phyloP scores from a whole-genome alignment of 2,113 vertebrate species.

The Sylvietta virens region DNA sequence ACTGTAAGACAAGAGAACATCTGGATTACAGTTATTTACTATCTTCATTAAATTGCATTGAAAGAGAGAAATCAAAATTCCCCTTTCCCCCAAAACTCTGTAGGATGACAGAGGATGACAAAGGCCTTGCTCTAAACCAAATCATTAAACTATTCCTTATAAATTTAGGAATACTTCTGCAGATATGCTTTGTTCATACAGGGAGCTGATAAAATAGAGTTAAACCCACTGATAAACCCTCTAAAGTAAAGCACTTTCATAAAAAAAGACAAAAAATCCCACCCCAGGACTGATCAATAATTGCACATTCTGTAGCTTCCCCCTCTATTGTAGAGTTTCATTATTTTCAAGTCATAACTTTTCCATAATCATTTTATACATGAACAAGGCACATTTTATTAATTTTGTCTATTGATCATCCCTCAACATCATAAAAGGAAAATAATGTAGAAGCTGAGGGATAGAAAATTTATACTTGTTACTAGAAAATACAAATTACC shows the following conservation, averaged over 20 bases:
- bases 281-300: not conserved
- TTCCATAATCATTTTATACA: not conserved
- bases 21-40: not conserved
- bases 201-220: not conserved
- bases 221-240: not conserved
- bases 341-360: not conserved
- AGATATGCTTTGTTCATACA: not conserved
- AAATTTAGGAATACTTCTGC: not conserved
- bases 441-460: not conserved
- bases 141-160: not conserved
- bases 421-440: not conserved
- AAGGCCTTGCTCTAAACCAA: not conserved
- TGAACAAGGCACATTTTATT: not conserved
- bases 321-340: not conserved
- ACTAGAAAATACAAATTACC: not conserved
- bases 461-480: not conserved
- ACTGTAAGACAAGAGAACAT: not conserved
- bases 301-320: not conserved
- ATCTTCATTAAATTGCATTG: not conserved
- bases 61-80: not conserved
- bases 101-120: not conserved
- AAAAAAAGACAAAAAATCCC: not conserved
- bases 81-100: fast-evolving
- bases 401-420: not conserved
- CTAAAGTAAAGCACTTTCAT: not conserved